phyloP scores from a whole-genome alignment of 2,113 vertebrate species.

The Melanerpes aurifrons region DNA sequence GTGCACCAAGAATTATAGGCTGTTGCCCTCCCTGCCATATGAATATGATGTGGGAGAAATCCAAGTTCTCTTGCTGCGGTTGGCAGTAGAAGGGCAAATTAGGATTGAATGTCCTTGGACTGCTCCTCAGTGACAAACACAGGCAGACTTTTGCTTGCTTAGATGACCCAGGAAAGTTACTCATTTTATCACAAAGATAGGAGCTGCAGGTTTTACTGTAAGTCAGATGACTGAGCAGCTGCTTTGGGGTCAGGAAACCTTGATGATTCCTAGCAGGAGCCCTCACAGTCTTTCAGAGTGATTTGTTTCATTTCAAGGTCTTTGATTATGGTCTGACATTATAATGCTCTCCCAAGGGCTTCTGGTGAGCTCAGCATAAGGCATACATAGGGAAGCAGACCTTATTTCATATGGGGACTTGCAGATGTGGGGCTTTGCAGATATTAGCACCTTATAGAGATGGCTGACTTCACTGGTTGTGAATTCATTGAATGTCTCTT shows the following conservation, averaged over 20 bases:
- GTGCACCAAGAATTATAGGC: no score
- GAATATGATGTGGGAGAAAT: not conserved
- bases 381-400: accelerated
- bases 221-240: not conserved
- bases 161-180: not conserved
- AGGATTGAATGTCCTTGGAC: not conserved
- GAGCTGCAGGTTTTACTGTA: not conserved
- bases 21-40: not conserved
- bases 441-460: not conserved
- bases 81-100: not conserved
- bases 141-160: not conserved
- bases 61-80: not conserved
- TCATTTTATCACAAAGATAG: not conserved
- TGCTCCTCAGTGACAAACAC: not conserved
- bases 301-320: not conserved
- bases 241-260: not conserved
- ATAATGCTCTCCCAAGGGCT: not conserved
- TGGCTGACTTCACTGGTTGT: not conserved
- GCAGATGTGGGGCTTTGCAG: not conserved
- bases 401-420: not conserved
- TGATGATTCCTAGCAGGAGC: not conserved
- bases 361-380: not conserved
- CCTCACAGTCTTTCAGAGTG: not conserved
- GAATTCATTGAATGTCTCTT: not conserved
- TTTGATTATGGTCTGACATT: not conserved